Conservation (phyloP, 2,113 vertebrate species). For the cattle (Bos taurus) region ARS-UCD2.0 NC_037349.1:44006501-44007000, state of each 20-base stretch:
- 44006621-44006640: constrained; percentile 27
- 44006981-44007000: background rate
- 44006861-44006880: background rate
- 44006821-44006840: background rate
- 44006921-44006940: background rate
- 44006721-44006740: background rate
- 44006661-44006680: background rate
- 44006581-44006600: constrained; percentile 4
- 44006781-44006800: background rate
- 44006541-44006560: background rate
- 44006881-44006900: background rate
- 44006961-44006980: background rate
- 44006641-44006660: background rate
- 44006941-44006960: background rate
- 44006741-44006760: background rate
- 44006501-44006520: background rate
- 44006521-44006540: background rate
- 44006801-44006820: background rate
- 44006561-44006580: background rate
- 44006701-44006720: background rate
- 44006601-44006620: background rate
- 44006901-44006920: background rate
- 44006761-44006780: background rate
- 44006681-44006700: background rate
- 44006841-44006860: background rate